phyloP scores from a whole-genome alignment of 2,888 invertebrate species.

The Heliconius aoede region DNA sequence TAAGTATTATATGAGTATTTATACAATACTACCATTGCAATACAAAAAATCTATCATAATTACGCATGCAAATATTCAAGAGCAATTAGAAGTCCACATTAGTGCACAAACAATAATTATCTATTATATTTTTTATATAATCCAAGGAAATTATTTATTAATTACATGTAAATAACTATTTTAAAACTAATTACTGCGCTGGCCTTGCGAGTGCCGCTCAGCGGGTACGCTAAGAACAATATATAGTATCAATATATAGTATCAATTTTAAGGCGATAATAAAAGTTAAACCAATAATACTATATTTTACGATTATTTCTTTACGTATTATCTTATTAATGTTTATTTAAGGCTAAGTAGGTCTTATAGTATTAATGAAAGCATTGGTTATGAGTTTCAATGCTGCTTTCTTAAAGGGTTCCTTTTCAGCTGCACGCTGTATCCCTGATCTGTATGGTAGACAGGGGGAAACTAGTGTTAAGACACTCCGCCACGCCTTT shows the following conservation, averaged over 20 bases:
- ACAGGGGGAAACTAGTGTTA: background rate
- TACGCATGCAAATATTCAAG: background rate
- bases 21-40: too few species aligned
- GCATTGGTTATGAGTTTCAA: background rate
- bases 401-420: background rate
- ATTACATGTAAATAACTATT: background rate
- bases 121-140: background rate
- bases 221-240: slow-evolving; percentile 1
- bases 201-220: slow-evolving; percentile 29
- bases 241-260: background rate
- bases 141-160: background rate
- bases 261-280: slow-evolving; percentile 1
- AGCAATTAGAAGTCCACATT: slow-evolving; percentile 2
- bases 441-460: background rate
- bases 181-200: slow-evolving; percentile 29
- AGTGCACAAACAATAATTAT: background rate
- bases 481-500: background rate
- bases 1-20: too few species aligned
- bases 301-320: background rate
- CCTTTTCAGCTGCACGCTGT: background rate
- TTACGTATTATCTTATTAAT: background rate
- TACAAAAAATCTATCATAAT: background rate
- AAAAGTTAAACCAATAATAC: background rate
- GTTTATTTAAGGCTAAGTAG: background rate
- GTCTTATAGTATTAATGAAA: background rate